phyloP scores from a whole-genome alignment of 2,888 invertebrate species.

The Poecilobothrus nobilitatus region DNA sequence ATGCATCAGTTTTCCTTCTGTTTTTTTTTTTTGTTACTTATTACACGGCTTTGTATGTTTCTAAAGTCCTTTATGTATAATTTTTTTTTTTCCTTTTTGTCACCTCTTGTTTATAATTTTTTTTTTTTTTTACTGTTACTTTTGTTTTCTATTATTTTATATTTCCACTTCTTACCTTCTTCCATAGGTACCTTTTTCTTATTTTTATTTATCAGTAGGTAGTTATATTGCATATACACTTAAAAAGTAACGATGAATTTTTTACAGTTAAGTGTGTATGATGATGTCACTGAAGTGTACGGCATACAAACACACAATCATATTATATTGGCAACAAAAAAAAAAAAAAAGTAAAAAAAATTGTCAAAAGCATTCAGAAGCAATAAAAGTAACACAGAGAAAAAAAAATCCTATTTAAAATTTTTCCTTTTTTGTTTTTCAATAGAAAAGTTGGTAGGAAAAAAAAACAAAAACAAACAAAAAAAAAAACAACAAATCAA shows the following conservation, averaged over 20 bases:
- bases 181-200: neutral
- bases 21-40: too few species aligned
- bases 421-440: neutral
- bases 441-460: neutral
- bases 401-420: neutral
- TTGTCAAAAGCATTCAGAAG: neutral
- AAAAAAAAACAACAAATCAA: neutral
- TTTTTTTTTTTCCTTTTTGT: too few species aligned
- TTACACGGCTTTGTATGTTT: too few species aligned
- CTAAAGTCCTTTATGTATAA: too few species aligned
- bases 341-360: neutral
- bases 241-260: neutral
- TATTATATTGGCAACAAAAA: too few species aligned
- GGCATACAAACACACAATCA: neutral
- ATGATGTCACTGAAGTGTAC: neutral
- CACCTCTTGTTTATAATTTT: neutral
- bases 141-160: too few species aligned
- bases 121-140: neutral
- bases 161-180: neutral
- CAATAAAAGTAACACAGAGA: neutral
- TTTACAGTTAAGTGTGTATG: neutral
- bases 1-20: too few species aligned
- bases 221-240: neutral
- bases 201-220: too few species aligned
- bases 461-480: neutral